Percentiles rank a stretch among this genome's conserved stretches.
Conservation (phyloP, 2,888 invertebrate genomes). For the Pheosia gnoma region DNA sequence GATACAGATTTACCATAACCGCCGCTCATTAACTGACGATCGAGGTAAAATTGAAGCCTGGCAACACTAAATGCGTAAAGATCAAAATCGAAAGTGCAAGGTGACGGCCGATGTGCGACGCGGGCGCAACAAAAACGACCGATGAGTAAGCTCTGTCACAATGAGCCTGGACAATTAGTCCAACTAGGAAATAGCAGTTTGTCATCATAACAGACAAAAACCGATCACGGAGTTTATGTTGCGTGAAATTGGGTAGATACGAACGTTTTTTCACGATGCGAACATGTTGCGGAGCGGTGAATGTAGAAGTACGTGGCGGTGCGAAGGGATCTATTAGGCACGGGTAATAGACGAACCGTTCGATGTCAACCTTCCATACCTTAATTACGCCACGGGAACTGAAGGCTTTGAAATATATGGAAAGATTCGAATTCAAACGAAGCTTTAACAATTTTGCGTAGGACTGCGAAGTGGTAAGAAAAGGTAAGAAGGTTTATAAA, state of each 20-base stretch:
- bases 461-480: no score
- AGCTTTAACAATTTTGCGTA: no score
- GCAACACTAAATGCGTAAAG: slow-evolving; percentile 30
- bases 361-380: no score
- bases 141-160: slow-evolving; percentile 63
- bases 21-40: background rate
- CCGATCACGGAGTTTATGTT: slow-evolving; percentile 72
- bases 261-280: slow-evolving; percentile 54
- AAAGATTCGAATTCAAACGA: no score
- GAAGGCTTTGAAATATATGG: no score
- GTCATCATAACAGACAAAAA: slow-evolving; percentile 77
- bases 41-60: slow-evolving; percentile 9
- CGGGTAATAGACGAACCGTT: background rate
- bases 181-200: slow-evolving; percentile 72
- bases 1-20: no score
- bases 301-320: slow-evolving; percentile 29
- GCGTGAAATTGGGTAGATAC: slow-evolving; percentile 78
- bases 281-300: slow-evolving; percentile 40
- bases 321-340: background rate
- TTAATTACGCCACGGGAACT: no score
- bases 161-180: slow-evolving; percentile 63
- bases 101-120: slow-evolving; percentile 61
- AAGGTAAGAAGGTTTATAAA: no score
- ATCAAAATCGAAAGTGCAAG: slow-evolving; percentile 76
- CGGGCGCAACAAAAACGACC: slow-evolving; percentile 52